These are phyloP conservation scores for Catocala fraxini DNA, from an alignment of 2,888 invertebrate genomes.

Conservation along the genomic window DNA sequence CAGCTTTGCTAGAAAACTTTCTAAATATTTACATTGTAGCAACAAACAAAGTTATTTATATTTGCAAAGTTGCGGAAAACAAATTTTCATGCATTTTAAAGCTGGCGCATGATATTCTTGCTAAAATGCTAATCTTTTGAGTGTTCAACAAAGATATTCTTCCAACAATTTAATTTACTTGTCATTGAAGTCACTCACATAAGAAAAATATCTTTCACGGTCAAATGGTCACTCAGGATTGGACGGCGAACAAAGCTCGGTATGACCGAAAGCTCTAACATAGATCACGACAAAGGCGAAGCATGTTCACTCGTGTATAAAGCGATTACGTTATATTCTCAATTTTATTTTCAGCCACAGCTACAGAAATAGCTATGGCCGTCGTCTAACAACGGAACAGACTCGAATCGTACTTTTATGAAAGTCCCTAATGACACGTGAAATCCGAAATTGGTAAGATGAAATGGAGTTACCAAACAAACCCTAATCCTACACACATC, in stretches of 20 bases:
- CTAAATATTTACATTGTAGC: too few relatives aligned
- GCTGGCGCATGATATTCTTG: too few relatives aligned
- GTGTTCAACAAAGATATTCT: too few relatives aligned
- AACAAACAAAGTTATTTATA: too few relatives aligned
- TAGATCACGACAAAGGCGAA: slow-evolving; percentile 31
- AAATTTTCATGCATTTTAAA: too few relatives aligned
- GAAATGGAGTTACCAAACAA: slow-evolving; percentile 65
- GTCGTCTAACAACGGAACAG: slow-evolving; percentile 26
- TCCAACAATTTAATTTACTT: background rate
- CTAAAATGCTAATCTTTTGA: too few relatives aligned
- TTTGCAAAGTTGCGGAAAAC: too few relatives aligned
- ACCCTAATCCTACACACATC: slow-evolving; percentile 61
- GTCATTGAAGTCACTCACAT: slow-evolving; percentile 1
- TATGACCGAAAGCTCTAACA: slow-evolving; percentile 30
- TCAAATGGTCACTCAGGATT: slow-evolving; percentile 36
- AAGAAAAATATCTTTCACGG: slow-evolving; percentile 37
- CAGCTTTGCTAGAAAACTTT: too few relatives aligned
- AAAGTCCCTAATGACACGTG: slow-evolving; percentile 61
- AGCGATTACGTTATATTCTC: slow-evolving; percentile 42
- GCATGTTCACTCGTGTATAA: slow-evolving; percentile 41
- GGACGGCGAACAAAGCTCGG: slow-evolving; percentile 27
- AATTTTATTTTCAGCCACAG: slow-evolving; percentile 39
- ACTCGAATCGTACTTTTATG: slow-evolving; percentile 53
- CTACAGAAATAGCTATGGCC: slow-evolving; percentile 13
- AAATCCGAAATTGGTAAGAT: slow-evolving; percentile 63